phyloP scores from a whole-genome alignment of 2,888 invertebrate genomes.

The Xestia xanthographa region DNA sequence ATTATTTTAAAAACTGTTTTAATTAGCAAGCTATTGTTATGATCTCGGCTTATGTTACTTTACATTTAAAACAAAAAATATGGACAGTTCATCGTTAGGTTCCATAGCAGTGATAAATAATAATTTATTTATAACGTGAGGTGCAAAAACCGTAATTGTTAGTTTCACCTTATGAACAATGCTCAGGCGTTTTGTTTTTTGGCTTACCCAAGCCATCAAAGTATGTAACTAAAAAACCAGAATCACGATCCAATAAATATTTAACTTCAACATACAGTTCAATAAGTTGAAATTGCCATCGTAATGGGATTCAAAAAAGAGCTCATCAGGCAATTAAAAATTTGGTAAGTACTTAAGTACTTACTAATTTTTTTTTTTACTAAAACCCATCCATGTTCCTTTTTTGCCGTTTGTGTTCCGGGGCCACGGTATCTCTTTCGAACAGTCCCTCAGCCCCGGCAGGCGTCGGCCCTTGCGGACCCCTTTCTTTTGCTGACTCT shows the following conservation, averaged over 20 bases:
- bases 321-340: background rate
- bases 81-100: conserved; percentile 8
- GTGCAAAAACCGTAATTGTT: conserved; percentile 43
- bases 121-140: conserved; percentile 6
- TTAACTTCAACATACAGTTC: background rate
- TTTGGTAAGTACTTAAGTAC: too few relatives aligned
- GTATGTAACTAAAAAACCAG: conserved; percentile 16
- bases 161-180: conserved; percentile 38
- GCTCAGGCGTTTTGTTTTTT: conserved; percentile 29
- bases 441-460: too few relatives aligned
- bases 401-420: too few relatives aligned
- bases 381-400: too few relatives aligned
- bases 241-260: conserved; percentile 4
- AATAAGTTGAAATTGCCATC: background rate
- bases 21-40: conserved; percentile 35
- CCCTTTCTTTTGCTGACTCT: too few relatives aligned
- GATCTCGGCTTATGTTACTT: conserved; percentile 1
- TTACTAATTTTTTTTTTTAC: too few relatives aligned
- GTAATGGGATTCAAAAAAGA: background rate
- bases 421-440: too few relatives aligned
- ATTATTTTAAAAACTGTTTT: conserved; percentile 46
- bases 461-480: too few relatives aligned
- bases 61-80: conserved; percentile 9
- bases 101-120: conserved; percentile 13
- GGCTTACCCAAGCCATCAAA: background rate